These are phyloP conservation scores for Lepidothrix coronata DNA, from an alignment of 2,113 vertebrate genomes.

Conservation along the genomic window DNA sequence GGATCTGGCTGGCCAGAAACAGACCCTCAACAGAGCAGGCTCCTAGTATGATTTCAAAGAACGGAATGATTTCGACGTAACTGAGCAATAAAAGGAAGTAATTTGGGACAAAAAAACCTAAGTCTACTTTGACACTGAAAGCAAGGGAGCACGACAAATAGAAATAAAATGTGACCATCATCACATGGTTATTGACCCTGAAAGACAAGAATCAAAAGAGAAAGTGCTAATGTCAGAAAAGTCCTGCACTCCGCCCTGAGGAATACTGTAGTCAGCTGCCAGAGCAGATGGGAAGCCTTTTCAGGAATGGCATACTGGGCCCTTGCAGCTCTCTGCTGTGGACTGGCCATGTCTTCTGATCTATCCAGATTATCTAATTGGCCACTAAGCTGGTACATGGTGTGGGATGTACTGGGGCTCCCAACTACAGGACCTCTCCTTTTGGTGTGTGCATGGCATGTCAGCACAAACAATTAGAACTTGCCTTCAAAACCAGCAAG, in stretches of 20 bases:
- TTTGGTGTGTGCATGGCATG: background rate
- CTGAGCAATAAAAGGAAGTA: background rate
- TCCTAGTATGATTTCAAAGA: background rate
- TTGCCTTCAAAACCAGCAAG: background rate
- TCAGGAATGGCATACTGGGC: background rate
- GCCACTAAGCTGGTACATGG: background rate
- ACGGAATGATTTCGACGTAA: background rate
- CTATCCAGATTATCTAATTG: rapidly evolving
- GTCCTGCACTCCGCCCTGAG: background rate
- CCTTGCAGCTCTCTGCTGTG: background rate
- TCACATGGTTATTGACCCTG: background rate
- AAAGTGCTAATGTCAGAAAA: background rate
- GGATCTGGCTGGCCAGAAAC: background rate
- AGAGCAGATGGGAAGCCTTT: background rate
- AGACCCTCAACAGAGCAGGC: background rate
- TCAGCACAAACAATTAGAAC: background rate
- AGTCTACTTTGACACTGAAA: background rate
- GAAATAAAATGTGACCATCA: background rate
- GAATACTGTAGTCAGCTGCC: background rate
- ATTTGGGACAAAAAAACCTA: background rate
- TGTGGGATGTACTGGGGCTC: background rate
- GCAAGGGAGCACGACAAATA: background rate
- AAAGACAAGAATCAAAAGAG: background rate
- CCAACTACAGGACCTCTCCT: background rate
- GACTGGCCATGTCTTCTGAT: rapidly evolving